These are phyloP conservation scores for Hirudo medicinalis DNA, from an alignment of 1,140 invertebrate species.

Conservation along the genomic window DNA sequence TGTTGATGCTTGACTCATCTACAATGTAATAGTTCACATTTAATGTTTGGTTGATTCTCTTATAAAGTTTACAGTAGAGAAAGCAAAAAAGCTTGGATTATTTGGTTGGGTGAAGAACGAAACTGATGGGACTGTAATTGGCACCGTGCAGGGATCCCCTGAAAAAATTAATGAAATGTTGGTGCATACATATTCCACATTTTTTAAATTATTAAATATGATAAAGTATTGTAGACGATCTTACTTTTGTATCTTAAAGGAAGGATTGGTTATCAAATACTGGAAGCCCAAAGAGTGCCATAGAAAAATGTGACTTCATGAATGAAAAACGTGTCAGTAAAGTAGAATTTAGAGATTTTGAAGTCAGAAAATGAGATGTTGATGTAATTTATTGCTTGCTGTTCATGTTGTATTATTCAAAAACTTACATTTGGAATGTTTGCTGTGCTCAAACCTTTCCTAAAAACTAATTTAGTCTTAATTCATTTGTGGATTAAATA, in stretches of 20 bases:
- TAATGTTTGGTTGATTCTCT: not conserved
- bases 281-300: conserved; percentile 1
- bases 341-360: conserved; percentile 1
- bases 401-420: not conserved
- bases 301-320: not conserved
- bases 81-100: not conserved
- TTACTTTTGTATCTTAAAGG: not conserved
- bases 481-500: too few relatives aligned
- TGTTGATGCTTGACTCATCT: too few relatives aligned
- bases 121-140: conserved; percentile 5
- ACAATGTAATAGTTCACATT: too few relatives aligned
- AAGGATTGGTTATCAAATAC: conserved; percentile 1
- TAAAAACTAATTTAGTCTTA: too few relatives aligned
- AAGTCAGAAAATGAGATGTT: not conserved
- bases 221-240: not conserved
- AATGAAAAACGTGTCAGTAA: not conserved
- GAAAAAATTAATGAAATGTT: not conserved
- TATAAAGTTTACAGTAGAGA: not conserved
- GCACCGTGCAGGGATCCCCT: not conserved
- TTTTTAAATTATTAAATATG: not conserved
- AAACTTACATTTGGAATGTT: not conserved
- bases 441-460: not conserved
- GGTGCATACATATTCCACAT: not conserved
- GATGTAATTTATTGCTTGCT: too few relatives aligned
- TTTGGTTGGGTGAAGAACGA: conserved; percentile 4